Evolutionary conservation across 2,888 invertebrate species (phyloP).

Genomic region (Phragmatobia fuliginosa): DNA sequence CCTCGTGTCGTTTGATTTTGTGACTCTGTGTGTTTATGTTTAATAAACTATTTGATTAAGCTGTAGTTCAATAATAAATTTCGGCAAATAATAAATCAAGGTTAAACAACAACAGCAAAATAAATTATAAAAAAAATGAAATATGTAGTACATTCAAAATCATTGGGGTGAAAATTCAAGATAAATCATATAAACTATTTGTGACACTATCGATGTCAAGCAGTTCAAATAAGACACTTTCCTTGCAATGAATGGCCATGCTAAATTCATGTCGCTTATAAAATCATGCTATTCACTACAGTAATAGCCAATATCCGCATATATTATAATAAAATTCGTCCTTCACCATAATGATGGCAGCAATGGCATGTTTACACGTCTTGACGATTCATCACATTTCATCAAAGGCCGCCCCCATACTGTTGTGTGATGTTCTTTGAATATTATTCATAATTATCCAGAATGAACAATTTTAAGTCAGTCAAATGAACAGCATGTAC

Average conservation of each 20-base stretch:
- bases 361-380: slow-evolving; percentile 2
- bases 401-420: neutral
- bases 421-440: slow-evolving; percentile 17
- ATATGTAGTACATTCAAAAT: no score
- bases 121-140: no score
- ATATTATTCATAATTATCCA: slow-evolving; percentile 21
- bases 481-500: slow-evolving; percentile 13
- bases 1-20: no score
- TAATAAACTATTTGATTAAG: no score
- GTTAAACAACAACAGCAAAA: no score
- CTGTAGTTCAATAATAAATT: no score
- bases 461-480: slow-evolving; percentile 19
- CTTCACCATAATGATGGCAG: neutral
- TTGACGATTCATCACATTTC: neutral
- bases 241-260: neutral
- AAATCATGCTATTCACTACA: slow-evolving; percentile 1
- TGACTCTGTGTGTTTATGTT: no score
- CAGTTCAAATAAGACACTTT: neutral
- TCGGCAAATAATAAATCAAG: no score
- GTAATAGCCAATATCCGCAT: slow-evolving; percentile 1
- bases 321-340: neutral
- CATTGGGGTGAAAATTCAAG: neutral
- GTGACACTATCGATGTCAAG: neutral
- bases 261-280: slow-evolving; percentile 2
- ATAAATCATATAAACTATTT: neutral